phyloP scores from a whole-genome alignment of 23 tunicate genomes.

The Aplidium turbinatum region DNA sequence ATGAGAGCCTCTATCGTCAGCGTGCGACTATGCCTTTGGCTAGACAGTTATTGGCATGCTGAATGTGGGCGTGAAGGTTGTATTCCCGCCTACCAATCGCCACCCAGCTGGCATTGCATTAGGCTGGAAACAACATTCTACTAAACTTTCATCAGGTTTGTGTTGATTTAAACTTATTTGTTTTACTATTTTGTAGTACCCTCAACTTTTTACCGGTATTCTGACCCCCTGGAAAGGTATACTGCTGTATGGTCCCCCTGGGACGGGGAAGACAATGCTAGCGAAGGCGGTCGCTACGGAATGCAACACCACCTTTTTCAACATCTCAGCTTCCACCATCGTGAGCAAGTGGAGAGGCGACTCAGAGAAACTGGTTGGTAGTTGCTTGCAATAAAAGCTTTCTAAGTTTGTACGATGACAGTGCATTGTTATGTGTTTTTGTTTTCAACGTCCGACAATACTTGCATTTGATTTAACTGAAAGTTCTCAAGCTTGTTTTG shows the following conservation, averaged over 20 bases:
- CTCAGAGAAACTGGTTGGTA: slow-evolving; percentile 82
- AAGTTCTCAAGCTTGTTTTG: neutral
- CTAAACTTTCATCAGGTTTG: too few species aligned
- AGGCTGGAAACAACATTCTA: too few species aligned
- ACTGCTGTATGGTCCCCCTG: slow-evolving; percentile 91
- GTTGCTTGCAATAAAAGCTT: neutral
- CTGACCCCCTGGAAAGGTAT: slow-evolving; percentile 96
- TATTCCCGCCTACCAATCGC: too few species aligned
- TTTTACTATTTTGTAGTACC: slow-evolving; percentile 55
- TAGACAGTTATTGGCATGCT: too few species aligned
- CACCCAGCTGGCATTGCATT: too few species aligned
- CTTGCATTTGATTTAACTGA: neutral
- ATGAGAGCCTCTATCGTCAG: too few species aligned
- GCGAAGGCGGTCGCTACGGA: slow-evolving; percentile 97
- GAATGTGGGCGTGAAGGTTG: too few species aligned
- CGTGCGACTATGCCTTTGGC: too few species aligned
- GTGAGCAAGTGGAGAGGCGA: slow-evolving; percentile 99
- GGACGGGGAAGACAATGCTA: slow-evolving; percentile 94
- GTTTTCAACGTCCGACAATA: too few species aligned
- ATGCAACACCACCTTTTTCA: slow-evolving; percentile 96
- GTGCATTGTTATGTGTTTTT: too few species aligned
- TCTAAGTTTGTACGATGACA: neutral
- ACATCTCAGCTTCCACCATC: slow-evolving; percentile 92
- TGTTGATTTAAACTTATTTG: neutral
- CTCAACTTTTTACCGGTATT: slow-evolving; percentile 91